Base-by-base conservation (phyloP, 2,888 invertebrate species). In the Aleiodes testaceus region DNA sequence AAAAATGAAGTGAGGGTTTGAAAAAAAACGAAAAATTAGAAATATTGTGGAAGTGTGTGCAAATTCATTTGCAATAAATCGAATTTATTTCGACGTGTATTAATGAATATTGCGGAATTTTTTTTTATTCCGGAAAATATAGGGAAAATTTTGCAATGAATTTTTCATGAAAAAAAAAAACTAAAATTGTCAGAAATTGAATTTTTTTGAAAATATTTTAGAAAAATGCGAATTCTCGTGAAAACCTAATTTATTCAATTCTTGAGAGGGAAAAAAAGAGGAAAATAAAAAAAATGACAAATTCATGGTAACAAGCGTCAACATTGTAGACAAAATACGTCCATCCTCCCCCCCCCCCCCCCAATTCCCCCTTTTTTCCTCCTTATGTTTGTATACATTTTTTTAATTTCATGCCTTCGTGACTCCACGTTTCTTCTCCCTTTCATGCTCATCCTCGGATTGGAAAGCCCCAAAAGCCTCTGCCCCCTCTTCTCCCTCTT, bases 321-420 rank as follows among this genome's bases (percentile, higher is more conserved):
- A 47, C 7, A 14, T 47, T 14, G 9, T 16, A 47, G 16, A 47
- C 47, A 16, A 47, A 47, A 47, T 47, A 47, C 16, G 47, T 47
- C 47, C 11, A n/a, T 36, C 14, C 6, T 9, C 16, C 16, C 14
- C 16, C 16, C 30, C 16, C 6, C 12, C 14, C 22, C 22, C 4
- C 16, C 16, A 9, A 36, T 9, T 20, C 9, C 9, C 36, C 9
- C 9, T 9, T 2, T 36, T 36, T 36, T 36, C 9, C 9, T 6
- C 36, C 36, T 36, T 36, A 36, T 36, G 36, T 71, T 74, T 69
- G 65, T 63, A 69, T 72, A 69, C 68, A 69, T 44, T 72, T 44
- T 77, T 70, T 73, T 74, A 77, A 77, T 77, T 77, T 75, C 75
- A 75, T 75, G 75, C 75, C 74, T 72, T 74, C 74, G 75, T 75